These are phyloP conservation scores for Coleophora flavipennella DNA, from an alignment of 2,888 invertebrate genomes.

Conservation along the genomic window DNA sequence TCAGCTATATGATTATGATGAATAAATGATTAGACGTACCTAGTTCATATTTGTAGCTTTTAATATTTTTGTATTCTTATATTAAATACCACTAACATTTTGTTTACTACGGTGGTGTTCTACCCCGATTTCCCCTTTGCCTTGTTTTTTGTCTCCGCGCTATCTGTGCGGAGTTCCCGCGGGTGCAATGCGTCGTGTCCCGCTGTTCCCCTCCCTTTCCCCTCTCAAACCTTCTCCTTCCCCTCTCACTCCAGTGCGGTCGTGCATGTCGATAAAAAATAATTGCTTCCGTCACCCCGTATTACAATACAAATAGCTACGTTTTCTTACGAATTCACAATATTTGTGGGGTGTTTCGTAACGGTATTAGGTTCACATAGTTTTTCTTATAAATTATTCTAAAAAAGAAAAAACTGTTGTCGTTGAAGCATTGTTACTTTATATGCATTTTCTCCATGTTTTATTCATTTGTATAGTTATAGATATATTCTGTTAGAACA, in stretches of 20 bases:
- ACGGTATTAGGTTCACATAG: neutral
- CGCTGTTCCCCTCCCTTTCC: conserved; percentile 24
- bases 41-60: no score
- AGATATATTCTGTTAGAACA: no score
- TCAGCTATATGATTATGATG: no score
- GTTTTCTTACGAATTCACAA: conserved; percentile 22
- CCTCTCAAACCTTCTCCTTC: conserved; percentile 14
- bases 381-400: no score
- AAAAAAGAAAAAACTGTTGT: no score
- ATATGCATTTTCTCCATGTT: no score
- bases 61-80: no score
- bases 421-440: no score
- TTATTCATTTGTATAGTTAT: no score
- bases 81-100: no score
- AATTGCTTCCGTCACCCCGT: conserved; percentile 59
- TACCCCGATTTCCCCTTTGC: conserved; percentile 39
- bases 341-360: conserved; percentile 4
- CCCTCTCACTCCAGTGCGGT: conserved; percentile 23
- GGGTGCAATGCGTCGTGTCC: conserved; percentile 65
- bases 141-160: conserved; percentile 34
- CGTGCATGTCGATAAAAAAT: conserved; percentile 70
- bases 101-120: neutral
- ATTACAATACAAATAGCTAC: conserved; percentile 42
- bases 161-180: conserved; percentile 37
- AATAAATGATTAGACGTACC: no score